Evolutionary conservation across 2,113 vertebrate species (phyloP).

Genomic region (Muscicapa adusta): DNA sequence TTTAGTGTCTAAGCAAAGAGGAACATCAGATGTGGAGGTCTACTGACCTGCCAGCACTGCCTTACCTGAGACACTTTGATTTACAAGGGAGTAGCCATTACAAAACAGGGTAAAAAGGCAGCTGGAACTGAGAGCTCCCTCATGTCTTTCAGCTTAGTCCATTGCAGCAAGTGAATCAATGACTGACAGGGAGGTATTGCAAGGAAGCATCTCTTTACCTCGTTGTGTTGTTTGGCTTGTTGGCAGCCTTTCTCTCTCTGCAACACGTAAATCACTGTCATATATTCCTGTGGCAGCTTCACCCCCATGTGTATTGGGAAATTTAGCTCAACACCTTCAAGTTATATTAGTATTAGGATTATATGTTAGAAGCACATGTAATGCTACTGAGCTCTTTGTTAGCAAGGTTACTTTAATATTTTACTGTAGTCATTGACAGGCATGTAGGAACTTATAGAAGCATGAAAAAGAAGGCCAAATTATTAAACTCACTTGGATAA

Average conservation of each 20-base stretch:
- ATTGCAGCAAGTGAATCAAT: accelerated
- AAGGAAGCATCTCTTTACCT: not conserved
- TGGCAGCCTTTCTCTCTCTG: not conserved
- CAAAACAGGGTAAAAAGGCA: not conserved
- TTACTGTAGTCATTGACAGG: not conserved
- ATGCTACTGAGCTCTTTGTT: not conserved
- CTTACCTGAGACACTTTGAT: not conserved
- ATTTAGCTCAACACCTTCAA: constrained; percentile 6
- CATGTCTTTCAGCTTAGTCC: not conserved
- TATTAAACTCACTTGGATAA: not conserved
- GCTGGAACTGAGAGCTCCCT: not conserved
- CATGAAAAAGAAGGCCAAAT: not conserved
- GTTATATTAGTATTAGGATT: not conserved
- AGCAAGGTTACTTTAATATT: constrained; percentile 13
- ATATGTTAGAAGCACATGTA: not conserved
- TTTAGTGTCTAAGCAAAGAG: not conserved
- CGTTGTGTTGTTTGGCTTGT: not conserved
- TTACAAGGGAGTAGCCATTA: not conserved
- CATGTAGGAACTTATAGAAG: not conserved
- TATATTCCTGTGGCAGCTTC: not conserved
- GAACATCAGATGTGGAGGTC: accelerated
- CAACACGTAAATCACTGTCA: not conserved
- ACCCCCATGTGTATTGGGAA: not conserved
- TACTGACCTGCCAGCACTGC: accelerated
- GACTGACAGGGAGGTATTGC: not conserved